Base-by-base conservation (phyloP, 2,888 invertebrate genomes). In the Ennomos quercinarius region DNA sequence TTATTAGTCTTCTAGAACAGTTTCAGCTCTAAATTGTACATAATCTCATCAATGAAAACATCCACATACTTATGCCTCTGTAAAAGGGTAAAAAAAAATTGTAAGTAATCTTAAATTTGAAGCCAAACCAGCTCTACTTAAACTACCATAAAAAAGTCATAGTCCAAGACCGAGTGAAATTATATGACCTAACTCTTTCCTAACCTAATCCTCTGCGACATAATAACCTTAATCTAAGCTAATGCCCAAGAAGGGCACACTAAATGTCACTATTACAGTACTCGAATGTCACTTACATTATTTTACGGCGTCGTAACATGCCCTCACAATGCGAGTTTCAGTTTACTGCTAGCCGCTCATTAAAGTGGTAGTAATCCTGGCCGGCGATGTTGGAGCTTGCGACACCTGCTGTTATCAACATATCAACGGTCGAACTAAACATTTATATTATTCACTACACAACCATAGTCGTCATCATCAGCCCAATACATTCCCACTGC, bases 241-340 rank as follows among this genome's bases (percentile, higher is more conserved):
- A 65, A 67, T 71, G 73, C 48, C 45, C 46, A 50, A 72, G 75
- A 79, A 77, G 74, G 76, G 61, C 74, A 73, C 71, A 65, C 65
- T 87, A 85, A 88, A 89, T 80, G 87, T 87, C 87, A 83, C 74
- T 73, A 69, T 74, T 73, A 68, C 73, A 76, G 72, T 76, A 80
- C 78, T 82, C 72, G 69, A 66, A 72, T 76, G 85, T 83, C 86
- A 80, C 79, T 86, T 84, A 77, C 76, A 72, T 73, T 72, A 80
- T 76, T 89, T 87, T 87, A 89, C 81, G 84, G 80, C 59, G 78
- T 79, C 83, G 81, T 87, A 84, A 82, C 74, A 68, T 70, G 67
- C 62, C 70, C 68, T 64, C 74, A 73, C 76, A 70, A 74, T 74
- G 73, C 74, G 66, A 73, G 74, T 73, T 66, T 61, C 58, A 71